Evolutionary conservation across 2,113 vertebrate genomes (phyloP).

Genomic region (Corythaixoides concolor): DNA sequence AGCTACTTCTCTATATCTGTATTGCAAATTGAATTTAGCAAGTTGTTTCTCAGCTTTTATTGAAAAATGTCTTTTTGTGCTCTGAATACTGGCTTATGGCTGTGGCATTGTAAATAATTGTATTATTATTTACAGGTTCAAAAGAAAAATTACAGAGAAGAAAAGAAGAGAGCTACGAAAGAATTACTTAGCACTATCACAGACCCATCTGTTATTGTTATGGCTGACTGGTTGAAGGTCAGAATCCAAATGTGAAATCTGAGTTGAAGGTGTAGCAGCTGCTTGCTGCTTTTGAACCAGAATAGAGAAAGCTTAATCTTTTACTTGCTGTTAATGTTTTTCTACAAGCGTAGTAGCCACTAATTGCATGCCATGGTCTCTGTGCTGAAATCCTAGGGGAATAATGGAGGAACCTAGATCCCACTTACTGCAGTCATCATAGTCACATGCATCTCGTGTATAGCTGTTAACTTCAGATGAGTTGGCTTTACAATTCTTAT

Average conservation of each 20-base stretch:
- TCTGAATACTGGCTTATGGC: not conserved
- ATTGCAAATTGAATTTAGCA: not conserved
- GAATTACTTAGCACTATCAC: slow-evolving; percentile 98
- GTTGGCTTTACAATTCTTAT: not conserved
- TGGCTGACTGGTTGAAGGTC: slow-evolving; percentile 99
- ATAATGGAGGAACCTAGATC: not conserved
- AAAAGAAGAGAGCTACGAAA: slow-evolving; percentile 97
- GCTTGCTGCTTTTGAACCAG: not conserved
- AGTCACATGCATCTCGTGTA: not conserved
- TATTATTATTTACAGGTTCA: slow-evolving; percentile 84
- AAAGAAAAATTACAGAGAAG: slow-evolving; percentile 98
- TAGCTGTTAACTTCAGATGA: not conserved
- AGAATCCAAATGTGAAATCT: slow-evolving; percentile 48
- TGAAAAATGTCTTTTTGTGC: not conserved
- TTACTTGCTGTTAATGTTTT: slow-evolving; percentile 56
- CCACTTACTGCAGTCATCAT: not conserved
- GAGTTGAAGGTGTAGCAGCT: slow-evolving; percentile 17
- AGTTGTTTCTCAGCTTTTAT: not conserved
- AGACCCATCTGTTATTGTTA: slow-evolving; percentile 96
- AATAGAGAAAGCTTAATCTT: slow-evolving; percentile 29
- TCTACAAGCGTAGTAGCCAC: not conserved
- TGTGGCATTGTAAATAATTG: not conserved
- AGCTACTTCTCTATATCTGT: not conserved
- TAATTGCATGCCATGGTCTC: slow-evolving; percentile 13
- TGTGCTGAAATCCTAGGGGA: not conserved